Conservation (phyloP, 2,797 vertebrate species). For the Acrossocheilus fasciatus region DNA sequence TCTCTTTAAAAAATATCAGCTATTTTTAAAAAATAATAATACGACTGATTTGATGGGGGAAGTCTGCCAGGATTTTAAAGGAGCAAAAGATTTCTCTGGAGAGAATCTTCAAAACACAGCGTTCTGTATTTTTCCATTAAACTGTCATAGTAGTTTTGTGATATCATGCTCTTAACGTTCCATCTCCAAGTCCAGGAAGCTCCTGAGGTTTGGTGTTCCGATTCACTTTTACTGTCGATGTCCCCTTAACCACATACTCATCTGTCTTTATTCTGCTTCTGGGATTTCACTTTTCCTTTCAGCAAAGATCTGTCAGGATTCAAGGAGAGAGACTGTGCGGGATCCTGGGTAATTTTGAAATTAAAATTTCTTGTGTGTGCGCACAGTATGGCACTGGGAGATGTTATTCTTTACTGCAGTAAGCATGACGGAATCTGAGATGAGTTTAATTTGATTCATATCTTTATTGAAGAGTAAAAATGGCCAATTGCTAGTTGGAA, state of each 20-base stretch:
- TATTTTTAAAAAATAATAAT: neutral
- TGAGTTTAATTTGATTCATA: conserved; percentile 9
- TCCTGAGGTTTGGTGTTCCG: conserved; percentile 35
- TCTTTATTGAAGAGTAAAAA: conserved; percentile 12
- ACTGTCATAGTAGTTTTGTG: conserved; percentile 37
- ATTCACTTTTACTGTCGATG: conserved; percentile 32
- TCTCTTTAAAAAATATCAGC: neutral
- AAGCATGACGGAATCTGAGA: neutral
- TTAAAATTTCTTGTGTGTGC: neutral
- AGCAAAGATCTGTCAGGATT: conserved; percentile 5
- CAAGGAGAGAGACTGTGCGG: neutral
- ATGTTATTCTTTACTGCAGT: neutral
- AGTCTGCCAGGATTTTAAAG: neutral
- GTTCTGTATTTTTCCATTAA: conserved; percentile 44
- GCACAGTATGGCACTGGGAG: neutral
- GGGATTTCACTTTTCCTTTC: conserved; percentile 26
- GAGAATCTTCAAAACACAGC: conserved; percentile 9
- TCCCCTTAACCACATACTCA: conserved; percentile 38
- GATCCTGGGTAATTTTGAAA: conserved; percentile 10
- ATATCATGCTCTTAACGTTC: conserved; percentile 22
- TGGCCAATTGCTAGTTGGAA: neutral
- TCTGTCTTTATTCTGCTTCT: conserved; percentile 33
- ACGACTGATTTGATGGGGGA: neutral
- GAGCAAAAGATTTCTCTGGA: conserved; percentile 22
- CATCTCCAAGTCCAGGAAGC: conserved; percentile 12